Evolutionary conservation across 2,797 vertebrate genomes (phyloP).

Genomic region (Capromys pilorides): DNA sequence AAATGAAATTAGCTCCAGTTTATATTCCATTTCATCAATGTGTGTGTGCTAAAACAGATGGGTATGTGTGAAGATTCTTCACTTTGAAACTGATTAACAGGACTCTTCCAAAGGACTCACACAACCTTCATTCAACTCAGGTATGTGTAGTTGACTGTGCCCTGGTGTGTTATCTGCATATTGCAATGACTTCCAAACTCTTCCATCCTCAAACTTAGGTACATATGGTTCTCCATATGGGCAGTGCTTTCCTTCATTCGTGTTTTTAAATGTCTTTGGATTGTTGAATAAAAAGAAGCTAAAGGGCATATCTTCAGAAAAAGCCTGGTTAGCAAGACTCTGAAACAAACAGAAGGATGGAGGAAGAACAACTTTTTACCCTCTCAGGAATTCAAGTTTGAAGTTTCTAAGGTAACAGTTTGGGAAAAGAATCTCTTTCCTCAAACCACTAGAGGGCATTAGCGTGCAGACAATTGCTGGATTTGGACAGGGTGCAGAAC

Average conservation of each 20-base stretch:
- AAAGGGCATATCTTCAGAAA: neutral
- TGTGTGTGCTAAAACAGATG: neutral
- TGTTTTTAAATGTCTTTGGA: slow-evolving; percentile 45
- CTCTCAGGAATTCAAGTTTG: neutral
- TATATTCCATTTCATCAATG: neutral
- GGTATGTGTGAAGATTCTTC: neutral
- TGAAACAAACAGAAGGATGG: neutral
- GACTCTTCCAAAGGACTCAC: neutral
- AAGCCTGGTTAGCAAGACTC: neutral
- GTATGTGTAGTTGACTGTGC: neutral
- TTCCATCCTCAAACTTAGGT: neutral
- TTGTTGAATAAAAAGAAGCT: slow-evolving; percentile 39
- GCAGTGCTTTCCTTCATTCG: neutral
- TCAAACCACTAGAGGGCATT: slow-evolving; percentile 75
- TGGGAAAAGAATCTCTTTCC: neutral
- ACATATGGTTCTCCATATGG: slow-evolving; percentile 24
- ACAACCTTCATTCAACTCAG: neutral
- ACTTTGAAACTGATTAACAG: neutral
- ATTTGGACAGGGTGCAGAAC: neutral
- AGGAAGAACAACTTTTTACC: neutral
- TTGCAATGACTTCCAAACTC: neutral
- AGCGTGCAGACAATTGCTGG: slow-evolving; percentile 65
- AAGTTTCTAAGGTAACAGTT: neutral
- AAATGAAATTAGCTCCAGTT: neutral
- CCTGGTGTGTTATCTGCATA: neutral